Conservation (phyloP, 2,797 vertebrate species). For the Trachops cirrhosus region DNA sequence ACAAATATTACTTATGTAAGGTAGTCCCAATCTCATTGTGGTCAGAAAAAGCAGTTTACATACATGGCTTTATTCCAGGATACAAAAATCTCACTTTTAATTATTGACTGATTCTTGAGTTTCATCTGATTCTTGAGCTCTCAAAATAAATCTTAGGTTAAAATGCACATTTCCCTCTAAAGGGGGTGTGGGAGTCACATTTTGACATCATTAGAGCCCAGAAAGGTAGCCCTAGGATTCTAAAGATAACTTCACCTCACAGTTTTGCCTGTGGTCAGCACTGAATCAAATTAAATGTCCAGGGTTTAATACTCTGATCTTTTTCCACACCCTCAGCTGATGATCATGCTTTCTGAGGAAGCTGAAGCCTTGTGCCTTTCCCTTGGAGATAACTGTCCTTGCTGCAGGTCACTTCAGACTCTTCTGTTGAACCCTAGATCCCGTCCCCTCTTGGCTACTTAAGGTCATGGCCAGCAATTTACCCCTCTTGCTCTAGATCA, state of each 20-base stretch:
- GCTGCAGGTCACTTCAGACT: not conserved
- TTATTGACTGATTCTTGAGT: not conserved
- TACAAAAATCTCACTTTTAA: not conserved
- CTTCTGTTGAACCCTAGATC: not conserved
- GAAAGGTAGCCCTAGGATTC: not conserved
- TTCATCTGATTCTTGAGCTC: not conserved
- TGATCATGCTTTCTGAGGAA: not conserved
- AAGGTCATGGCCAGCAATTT: not conserved
- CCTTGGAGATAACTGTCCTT: too few species aligned
- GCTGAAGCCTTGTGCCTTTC: not conserved
- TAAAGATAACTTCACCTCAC: not conserved
- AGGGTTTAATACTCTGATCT: not conserved
- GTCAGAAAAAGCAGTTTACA: not conserved
- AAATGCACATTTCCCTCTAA: not conserved
- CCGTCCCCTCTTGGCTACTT: not conserved
- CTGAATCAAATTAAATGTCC: not conserved
- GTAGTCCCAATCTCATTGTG: not conserved
- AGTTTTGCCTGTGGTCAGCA: not conserved
- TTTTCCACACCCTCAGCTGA: not conserved
- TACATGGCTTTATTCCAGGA: not conserved
- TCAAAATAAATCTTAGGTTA: not conserved
- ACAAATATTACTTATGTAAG: not conserved
- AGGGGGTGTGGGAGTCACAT: not conserved
- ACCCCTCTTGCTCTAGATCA: not conserved
- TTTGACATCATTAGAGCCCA: not conserved